Conservation (phyloP, 2,113 vertebrate species). For the Baryphthengus martii region DNA sequence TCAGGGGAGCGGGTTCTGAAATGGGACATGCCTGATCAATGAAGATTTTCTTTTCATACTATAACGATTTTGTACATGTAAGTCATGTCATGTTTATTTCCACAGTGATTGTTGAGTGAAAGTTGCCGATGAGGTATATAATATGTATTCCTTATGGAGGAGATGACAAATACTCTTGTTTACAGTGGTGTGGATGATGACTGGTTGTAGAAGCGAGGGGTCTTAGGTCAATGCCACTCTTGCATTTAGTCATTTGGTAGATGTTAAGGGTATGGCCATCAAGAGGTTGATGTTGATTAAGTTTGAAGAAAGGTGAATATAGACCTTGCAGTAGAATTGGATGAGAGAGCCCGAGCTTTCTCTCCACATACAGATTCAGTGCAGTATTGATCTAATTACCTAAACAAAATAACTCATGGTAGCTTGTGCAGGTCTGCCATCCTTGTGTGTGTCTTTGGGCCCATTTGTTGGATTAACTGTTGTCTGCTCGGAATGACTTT, state of each 20-base stretch:
- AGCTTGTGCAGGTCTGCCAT: neutral
- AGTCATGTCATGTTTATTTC: neutral
- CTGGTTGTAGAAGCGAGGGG: neutral
- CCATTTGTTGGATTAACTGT: neutral
- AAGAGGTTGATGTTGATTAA: neutral
- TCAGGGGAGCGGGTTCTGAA: neutral
- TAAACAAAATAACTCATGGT: neutral
- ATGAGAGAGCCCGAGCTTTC: neutral
- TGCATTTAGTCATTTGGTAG: neutral
- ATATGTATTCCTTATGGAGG: neutral
- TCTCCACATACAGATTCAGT: neutral
- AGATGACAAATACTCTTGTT: neutral
- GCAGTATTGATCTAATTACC: neutral
- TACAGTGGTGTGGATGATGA: neutral
- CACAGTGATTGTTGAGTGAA: neutral
- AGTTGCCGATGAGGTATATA: neutral
- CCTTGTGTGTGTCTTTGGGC: neutral
- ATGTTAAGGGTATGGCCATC: neutral
- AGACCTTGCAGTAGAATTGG: neutral
- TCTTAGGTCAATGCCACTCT: neutral
- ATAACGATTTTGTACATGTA: neutral
- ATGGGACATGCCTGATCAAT: neutral
- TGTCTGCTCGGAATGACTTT: neutral
- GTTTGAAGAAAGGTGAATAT: neutral
- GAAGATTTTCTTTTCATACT: neutral